Conservation (phyloP, 2,888 invertebrate genomes). For the Doris montereyensis region DNA sequence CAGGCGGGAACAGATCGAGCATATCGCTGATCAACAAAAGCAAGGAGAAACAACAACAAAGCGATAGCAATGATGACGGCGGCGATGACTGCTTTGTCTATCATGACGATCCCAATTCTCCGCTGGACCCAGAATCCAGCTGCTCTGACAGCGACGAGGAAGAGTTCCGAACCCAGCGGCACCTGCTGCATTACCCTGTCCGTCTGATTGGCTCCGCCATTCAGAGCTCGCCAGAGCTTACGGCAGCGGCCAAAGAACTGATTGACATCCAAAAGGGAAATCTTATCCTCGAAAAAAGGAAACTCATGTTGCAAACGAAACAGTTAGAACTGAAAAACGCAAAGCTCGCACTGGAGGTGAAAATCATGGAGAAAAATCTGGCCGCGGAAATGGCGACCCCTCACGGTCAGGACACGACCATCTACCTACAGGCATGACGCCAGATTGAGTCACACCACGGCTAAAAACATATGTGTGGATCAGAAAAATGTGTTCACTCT, state of each 20-base stretch:
- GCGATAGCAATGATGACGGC: neutral
- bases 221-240: conserved; percentile 30
- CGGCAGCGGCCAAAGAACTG: conserved; percentile 28
- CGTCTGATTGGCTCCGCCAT: conserved; percentile 38
- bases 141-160: conserved; percentile 41
- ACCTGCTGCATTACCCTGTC: conserved; percentile 35
- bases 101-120: conserved; percentile 9
- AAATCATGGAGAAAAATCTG: conserved; percentile 24
- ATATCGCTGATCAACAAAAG: neutral
- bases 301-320: conserved; percentile 31
- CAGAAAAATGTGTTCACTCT: too few species aligned
- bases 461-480: too few species aligned
- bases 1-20: neutral
- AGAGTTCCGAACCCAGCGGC: conserved; percentile 16
- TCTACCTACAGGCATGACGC: too few species aligned
- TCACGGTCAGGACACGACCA: too few species aligned
- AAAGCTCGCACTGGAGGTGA: conserved; percentile 34
- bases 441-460: too few species aligned
- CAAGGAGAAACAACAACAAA: neutral
- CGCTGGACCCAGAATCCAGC: conserved; percentile 34
- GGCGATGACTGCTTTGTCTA: neutral
- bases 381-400: too few species aligned
- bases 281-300: conserved; percentile 29
- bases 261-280: conserved; percentile 34
- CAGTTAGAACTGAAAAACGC: conserved; percentile 31